phyloP scores from a whole-genome alignment of 2,797 vertebrate species.

The Ptychobarbus kaznakovi region DNA sequence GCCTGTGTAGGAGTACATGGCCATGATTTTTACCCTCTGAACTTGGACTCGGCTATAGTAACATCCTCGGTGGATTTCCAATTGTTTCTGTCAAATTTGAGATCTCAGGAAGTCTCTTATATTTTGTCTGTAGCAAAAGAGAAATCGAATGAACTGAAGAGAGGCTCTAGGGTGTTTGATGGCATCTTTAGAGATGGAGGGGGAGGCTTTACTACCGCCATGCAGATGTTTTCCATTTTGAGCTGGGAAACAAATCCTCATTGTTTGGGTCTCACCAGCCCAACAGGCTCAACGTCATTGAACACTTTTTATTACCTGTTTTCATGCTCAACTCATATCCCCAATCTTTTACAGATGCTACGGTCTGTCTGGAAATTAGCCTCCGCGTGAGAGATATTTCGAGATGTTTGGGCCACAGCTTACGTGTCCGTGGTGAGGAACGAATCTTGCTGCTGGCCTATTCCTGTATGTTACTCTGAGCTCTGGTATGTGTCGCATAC shows the following conservation, averaged over 20 bases:
- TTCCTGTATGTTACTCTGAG: slow-evolving; percentile 47
- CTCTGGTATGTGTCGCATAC: slow-evolving; percentile 50
- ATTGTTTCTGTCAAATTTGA: slow-evolving; percentile 21
- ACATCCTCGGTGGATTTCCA: slow-evolving; percentile 5
- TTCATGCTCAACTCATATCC: slow-evolving; percentile 14
- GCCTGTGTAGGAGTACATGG: slow-evolving; percentile 9
- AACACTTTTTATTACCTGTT: slow-evolving; percentile 50
- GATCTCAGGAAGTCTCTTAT: slow-evolving; percentile 5
- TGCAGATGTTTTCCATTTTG: slow-evolving; percentile 64
- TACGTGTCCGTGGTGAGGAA: slow-evolving; percentile 26
- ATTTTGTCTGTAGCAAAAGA: slow-evolving; percentile 8
- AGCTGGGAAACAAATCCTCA: slow-evolving; percentile 56
- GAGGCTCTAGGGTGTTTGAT: slow-evolving; percentile 5
- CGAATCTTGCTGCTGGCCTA: slow-evolving; percentile 16
- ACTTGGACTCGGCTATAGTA: neutral
- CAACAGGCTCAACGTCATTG: slow-evolving; percentile 31
- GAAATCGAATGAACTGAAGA: slow-evolving; percentile 8
- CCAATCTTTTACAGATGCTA: slow-evolving; percentile 44
- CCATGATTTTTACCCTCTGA: slow-evolving; percentile 34
- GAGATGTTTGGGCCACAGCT: slow-evolving; percentile 30
- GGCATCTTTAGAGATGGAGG: slow-evolving; percentile 13
- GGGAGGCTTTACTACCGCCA: slow-evolving; percentile 24
- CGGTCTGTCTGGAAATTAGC: slow-evolving; percentile 48
- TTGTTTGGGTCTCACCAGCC: slow-evolving; percentile 56
- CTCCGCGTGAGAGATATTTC: slow-evolving; percentile 29